These are phyloP conservation scores for Patella caerulea DNA, from an alignment of 2,888 invertebrate species.

Conservation along the genomic window DNA sequence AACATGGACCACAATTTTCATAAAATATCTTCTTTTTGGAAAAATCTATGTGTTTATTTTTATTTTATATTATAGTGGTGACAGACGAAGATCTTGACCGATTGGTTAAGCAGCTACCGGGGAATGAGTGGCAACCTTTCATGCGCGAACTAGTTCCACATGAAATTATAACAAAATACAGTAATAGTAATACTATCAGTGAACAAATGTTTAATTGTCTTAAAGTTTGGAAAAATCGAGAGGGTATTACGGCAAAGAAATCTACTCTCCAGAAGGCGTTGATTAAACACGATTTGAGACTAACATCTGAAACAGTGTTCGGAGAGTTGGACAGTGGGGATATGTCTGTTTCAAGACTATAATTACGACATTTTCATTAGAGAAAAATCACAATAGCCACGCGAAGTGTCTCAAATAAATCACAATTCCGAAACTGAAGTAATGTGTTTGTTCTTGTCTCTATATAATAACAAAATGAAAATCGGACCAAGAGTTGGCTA, in stretches of 20 bases:
- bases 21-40: no score
- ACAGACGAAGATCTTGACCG: neutral
- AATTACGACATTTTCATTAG: no score
- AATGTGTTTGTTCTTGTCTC: no score
- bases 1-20: no score
- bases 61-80: neutral
- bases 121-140: neutral
- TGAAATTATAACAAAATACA: neutral
- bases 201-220: constrained; percentile 1
- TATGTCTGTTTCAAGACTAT: no score
- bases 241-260: neutral
- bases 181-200: neutral
- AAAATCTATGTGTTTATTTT: no score
- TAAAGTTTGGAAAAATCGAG: neutral
- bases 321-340: neutral
- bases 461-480: no score
- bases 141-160: neutral
- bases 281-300: neutral
- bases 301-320: neutral
- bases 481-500: no score
- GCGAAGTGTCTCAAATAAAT: no score
- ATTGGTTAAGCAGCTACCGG: neutral
- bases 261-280: neutral
- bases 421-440: no score
- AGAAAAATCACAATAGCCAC: no score